Base-by-base conservation (phyloP, 2,113 vertebrate genomes). In the Cygnus buccinator region DNA sequence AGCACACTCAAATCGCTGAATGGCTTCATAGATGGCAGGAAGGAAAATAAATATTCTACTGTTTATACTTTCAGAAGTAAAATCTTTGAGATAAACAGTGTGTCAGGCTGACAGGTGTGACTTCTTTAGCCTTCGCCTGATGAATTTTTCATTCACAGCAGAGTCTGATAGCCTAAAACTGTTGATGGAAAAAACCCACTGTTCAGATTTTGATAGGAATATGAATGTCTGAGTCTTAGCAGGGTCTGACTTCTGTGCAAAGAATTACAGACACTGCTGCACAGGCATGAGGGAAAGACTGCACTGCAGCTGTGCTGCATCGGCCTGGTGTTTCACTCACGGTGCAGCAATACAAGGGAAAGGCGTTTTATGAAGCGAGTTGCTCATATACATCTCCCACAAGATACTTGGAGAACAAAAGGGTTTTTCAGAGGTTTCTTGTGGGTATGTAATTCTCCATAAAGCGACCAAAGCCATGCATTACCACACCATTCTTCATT, bases 21-120 rank as follows among this genome's bases (percentile, higher is more conserved):
- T 94, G 94, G 96, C 91, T 94, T 97, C 89, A 93, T 92, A 95
- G 91, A 92, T 93, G 94, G 95, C 97, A 97, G 92, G 93, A 95
- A 97, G 86, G 93, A 97, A 97, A 98, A 98, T 96, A 97, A 98
- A 98, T 97, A 97, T 91, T 96, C 79, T 84, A 93, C 90, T 97
- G 96, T 97, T 97, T 97, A 94, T 95, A 94, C 90, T 96, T 97
- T 87, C 91, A 94, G 81, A 43, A 29, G 95, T 87, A 92, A 95
- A 96, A 87, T 95, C 80, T 93, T 89, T 0, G 28, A 97, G 97
- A 97, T 97, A 97, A 97, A 97, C 96, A 97, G 89, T 75, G 73
- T 78, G 93, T 97, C 94, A 92, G 59, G 70, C 85, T 97, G 97
- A 96, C 95, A 98, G 97, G 97, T 98, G 97, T 88, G 94, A 97